Evolutionary conservation across 1,140 invertebrate genomes (phyloP).

Genomic region (Leucophenga varia): DNA sequence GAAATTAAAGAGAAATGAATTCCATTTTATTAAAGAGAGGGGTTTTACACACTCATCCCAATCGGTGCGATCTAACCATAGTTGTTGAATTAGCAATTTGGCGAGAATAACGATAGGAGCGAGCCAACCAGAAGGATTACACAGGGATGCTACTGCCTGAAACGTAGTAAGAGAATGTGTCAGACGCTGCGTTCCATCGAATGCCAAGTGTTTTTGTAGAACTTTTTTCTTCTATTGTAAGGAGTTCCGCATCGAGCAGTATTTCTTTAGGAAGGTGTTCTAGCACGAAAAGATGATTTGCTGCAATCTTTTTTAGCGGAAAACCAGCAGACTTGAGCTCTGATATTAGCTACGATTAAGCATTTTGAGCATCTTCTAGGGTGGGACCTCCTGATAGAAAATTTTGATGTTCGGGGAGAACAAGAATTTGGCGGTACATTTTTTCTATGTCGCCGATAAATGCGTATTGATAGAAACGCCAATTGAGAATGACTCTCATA

Average conservation of each 20-base stretch:
- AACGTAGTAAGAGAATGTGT: no score
- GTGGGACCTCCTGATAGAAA: background rate
- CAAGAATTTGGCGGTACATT: background rate
- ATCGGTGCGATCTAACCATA: background rate
- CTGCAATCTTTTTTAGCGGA: no score
- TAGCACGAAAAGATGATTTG: no score
- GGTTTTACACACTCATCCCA: no score
- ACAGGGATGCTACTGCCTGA: background rate
- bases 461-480: no score
- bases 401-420: background rate
- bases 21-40: background rate
- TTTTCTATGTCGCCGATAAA: no score
- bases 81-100: background rate
- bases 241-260: background rate
- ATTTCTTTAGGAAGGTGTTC: background rate
- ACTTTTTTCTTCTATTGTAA: no score
- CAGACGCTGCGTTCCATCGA: no score
- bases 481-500: background rate
- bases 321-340: no score
- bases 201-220: no score
- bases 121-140: background rate
- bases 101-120: no score
- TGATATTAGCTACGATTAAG: background rate
- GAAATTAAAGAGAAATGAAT: no score
- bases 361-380: background rate